Conservation (phyloP, 92 coral and sea anemone genomes). For the Porites divaricata region DNA sequence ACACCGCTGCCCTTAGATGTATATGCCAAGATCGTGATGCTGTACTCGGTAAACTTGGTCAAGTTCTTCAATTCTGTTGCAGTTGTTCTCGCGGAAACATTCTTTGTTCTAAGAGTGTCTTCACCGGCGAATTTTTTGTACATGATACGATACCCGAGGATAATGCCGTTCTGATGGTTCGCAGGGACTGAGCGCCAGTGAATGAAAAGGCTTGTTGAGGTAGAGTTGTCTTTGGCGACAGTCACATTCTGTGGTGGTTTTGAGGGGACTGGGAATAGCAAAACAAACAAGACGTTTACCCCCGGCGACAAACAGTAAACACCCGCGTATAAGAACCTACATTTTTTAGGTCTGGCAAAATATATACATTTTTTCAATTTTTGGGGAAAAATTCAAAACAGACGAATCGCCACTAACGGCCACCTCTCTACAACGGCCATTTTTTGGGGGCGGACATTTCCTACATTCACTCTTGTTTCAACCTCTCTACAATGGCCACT, state of each 20-base stretch:
- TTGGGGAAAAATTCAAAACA: too few species aligned
- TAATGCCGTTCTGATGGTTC: constrained; percentile 68
- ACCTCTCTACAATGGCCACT: too few species aligned
- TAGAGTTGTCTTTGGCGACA: constrained; percentile 61
- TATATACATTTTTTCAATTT: too few species aligned
- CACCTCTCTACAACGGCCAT: too few species aligned
- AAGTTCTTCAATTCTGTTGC: constrained; percentile 68
- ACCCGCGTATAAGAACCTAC: too few species aligned
- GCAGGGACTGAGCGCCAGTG: constrained; percentile 80
- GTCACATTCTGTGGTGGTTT: constrained; percentile 66
- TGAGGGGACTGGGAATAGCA: constrained; percentile 66
- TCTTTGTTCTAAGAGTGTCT: constrained; percentile 20
- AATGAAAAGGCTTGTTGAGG: constrained; percentile 68
- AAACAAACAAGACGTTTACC: background rate
- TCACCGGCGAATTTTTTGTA: constrained; percentile 57
- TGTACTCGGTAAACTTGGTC: constrained; percentile 75
- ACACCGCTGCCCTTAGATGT: constrained; percentile 90
- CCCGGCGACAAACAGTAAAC: too few species aligned
- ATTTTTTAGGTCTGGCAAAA: too few species aligned
- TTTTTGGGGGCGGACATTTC: too few species aligned
- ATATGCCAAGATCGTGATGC: constrained; percentile 74
- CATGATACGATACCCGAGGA: constrained; percentile 74
- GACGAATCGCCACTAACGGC: too few species aligned
- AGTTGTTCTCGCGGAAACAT: constrained; percentile 53
- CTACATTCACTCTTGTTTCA: too few species aligned